These are phyloP conservation scores for Paramisgurnus dabryanus DNA, from an alignment of 2,113 vertebrate species.

Conservation along the genomic window DNA sequence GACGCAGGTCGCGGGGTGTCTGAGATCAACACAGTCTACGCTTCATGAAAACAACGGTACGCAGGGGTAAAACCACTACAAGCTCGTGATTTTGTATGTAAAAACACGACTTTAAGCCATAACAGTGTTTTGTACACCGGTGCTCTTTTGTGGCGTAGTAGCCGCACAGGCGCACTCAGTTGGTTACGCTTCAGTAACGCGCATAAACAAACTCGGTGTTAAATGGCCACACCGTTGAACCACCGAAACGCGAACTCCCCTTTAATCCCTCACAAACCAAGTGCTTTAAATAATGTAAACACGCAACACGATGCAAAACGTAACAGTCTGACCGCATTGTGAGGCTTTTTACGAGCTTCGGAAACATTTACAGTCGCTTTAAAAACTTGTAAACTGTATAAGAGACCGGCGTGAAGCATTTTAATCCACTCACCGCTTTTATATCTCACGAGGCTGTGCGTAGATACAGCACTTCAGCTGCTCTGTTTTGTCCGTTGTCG, in stretches of 20 bases:
- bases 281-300: not conserved
- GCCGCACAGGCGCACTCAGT: slow-evolving; percentile 73
- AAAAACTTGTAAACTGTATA: not conserved
- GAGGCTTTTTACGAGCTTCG: slow-evolving; percentile 44
- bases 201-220: slow-evolving; percentile 75
- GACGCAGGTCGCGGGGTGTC: slow-evolving; percentile 2
- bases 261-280: not conserved
- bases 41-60: not conserved
- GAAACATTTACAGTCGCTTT: not conserved
- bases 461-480: slow-evolving; percentile 25
- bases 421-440: slow-evolving; percentile 36
- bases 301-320: slow-evolving; percentile 55
- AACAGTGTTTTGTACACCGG: slow-evolving; percentile 5
- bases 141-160: slow-evolving; percentile 68
- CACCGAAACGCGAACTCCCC: slow-evolving; percentile 18
- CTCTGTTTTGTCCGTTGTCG: slow-evolving; percentile 61
- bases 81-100: not conserved
- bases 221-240: slow-evolving; percentile 44
- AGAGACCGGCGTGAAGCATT: not conserved
- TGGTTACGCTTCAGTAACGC: slow-evolving; percentile 69
- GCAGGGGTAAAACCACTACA: not conserved
- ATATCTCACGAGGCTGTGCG: slow-evolving; percentile 1
- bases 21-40: slow-evolving; percentile 17
- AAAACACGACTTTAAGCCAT: not conserved
- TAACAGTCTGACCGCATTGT: slow-evolving; percentile 58